These are phyloP conservation scores for Venusia cambrica DNA, from an alignment of 2,888 invertebrate genomes.

Conservation along the genomic window DNA sequence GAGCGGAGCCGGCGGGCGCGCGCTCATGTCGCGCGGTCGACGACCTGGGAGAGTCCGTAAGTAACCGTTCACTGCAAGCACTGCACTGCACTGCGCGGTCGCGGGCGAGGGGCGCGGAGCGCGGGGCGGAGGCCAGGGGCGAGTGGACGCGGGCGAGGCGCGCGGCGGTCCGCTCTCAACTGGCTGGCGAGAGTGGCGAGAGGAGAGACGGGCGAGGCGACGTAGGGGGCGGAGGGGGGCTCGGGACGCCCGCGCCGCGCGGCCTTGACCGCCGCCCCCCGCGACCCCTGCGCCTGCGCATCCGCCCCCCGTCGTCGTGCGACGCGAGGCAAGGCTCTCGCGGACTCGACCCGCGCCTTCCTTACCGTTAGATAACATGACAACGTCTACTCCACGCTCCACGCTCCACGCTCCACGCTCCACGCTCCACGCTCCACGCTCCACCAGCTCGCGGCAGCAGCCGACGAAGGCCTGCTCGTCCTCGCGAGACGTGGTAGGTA, in stretches of 20 bases:
- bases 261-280: slow-evolving; percentile 63
- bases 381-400: slow-evolving; percentile 17
- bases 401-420: no score
- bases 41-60: slow-evolving; percentile 59
- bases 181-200: no score
- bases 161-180: no score
- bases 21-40: slow-evolving; percentile 71
- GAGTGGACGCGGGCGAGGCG: no score
- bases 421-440: no score
- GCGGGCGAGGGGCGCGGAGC: slow-evolving; percentile 20
- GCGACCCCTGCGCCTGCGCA: slow-evolving; percentile 15
- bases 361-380: slow-evolving; percentile 21
- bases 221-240: slow-evolving; percentile 26
- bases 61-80: no score
- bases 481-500: no score
- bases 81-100: slow-evolving; percentile 39
- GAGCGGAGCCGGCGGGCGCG: slow-evolving; percentile 43
- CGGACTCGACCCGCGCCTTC: slow-evolving; percentile 8
- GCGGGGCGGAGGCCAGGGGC: slow-evolving; percentile 27
- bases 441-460: no score
- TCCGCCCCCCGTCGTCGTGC: slow-evolving; percentile 11
- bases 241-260: slow-evolving; percentile 50
- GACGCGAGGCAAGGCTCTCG: no score
- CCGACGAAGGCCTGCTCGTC: no score
- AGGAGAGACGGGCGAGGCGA: slow-evolving; percentile 23